Evolutionary conservation across 2,113 vertebrate genomes (phyloP).

Genomic region (Delphinus delphis): DNA sequence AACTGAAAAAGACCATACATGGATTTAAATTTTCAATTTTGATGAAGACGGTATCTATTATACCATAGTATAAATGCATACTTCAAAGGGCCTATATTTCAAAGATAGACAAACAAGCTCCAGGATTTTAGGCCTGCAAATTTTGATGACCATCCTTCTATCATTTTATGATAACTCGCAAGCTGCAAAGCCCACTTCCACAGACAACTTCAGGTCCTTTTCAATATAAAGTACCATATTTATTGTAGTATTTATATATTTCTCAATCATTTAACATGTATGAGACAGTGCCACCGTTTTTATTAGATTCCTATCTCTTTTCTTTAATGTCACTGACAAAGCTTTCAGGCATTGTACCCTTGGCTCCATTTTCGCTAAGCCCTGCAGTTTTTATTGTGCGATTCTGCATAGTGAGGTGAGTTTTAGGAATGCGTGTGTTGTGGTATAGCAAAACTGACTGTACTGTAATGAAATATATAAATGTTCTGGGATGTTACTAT

Average conservation of each 20-base stretch:
- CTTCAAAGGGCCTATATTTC: background rate
- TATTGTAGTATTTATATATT: background rate
- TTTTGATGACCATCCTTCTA: background rate
- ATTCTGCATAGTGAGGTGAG: background rate
- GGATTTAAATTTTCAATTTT: background rate
- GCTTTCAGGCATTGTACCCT: background rate
- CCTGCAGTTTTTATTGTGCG: background rate
- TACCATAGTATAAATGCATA: background rate
- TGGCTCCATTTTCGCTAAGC: background rate
- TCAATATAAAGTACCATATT: background rate
- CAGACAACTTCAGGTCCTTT: background rate
- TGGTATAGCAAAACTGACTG: background rate
- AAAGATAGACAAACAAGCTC: constrained; percentile 13
- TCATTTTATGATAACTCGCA: background rate
- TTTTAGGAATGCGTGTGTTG: background rate
- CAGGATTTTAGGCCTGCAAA: background rate
- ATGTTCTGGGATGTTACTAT: background rate
- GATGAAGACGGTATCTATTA: background rate
- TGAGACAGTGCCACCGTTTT: background rate
- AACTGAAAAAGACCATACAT: background rate
- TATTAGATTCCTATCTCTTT: background rate
- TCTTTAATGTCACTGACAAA: background rate
- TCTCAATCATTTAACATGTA: background rate
- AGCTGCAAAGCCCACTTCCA: background rate
- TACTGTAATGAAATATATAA: background rate